A percentile compares a stretch with the other conserved stretches of the same genome.
Conservation (phyloP, 2,113 vertebrate species). For the Gadus macrocephalus region DNA sequence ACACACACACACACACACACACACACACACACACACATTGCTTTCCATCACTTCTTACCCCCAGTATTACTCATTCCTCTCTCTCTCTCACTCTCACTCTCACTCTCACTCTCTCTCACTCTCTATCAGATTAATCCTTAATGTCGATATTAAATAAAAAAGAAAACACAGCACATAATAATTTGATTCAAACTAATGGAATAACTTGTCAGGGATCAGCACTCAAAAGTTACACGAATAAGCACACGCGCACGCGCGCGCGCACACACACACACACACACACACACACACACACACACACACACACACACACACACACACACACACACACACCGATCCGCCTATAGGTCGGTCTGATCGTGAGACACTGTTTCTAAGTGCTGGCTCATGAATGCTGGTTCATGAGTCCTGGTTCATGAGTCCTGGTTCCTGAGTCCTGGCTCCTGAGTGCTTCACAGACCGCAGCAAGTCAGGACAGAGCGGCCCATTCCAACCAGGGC, state of each 20-base stretch:
- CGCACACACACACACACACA: slow-evolving; percentile 32
- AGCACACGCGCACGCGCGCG: neutral
- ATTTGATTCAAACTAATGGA: neutral
- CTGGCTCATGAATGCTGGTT: too few species aligned
- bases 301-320: slow-evolving; percentile 14
- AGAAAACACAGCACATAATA: too few species aligned
- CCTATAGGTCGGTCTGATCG: slow-evolving; percentile 20
- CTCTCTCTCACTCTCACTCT: neutral
- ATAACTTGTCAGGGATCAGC: neutral
- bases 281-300: slow-evolving; percentile 22
- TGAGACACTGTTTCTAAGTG: slow-evolving; percentile 40
- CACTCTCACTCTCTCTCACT: neutral
- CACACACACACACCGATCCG: slow-evolving; percentile 8
- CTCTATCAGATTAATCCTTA: too few species aligned
- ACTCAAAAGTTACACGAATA: too few species aligned
- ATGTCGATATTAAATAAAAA: too few species aligned
- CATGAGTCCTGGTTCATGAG: too few species aligned
- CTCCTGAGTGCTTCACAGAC: neutral
- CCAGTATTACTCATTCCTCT: too few species aligned
- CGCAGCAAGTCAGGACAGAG: slow-evolving; percentile 54
- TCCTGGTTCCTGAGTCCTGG: too few species aligned
- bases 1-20: neutral
- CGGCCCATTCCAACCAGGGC: slow-evolving; percentile 35
- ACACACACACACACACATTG: neutral
- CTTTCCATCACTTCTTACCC: neutral